These are phyloP conservation scores for Mellilla xanthometata DNA, from an alignment of 2,888 invertebrate species.

Conservation along the genomic window DNA sequence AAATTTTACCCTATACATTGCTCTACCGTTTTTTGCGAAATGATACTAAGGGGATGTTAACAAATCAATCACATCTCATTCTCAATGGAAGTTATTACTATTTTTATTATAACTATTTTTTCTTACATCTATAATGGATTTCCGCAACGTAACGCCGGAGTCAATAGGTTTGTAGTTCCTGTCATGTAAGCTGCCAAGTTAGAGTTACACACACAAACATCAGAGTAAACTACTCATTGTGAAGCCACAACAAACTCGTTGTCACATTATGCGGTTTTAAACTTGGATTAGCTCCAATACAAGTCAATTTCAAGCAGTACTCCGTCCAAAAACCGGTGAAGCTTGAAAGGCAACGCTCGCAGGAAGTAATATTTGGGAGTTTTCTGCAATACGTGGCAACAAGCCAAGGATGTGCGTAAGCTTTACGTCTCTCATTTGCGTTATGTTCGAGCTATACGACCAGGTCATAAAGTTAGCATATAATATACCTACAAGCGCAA, in stretches of 20 bases:
- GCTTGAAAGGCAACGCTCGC: conserved; percentile 32
- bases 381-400: conserved; percentile 55
- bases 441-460: conserved; percentile 6
- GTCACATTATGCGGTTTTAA: conserved; percentile 20
- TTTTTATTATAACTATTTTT: no score
- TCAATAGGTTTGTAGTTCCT: no score
- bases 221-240: no score
- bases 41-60: no score
- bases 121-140: no score
- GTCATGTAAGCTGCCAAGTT: no score
- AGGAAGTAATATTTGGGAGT: conserved; percentile 59
- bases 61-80: no score
- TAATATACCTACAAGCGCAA: conserved; percentile 2
- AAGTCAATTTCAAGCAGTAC: conserved; percentile 28
- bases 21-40: no score
- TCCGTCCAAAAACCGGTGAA: conserved; percentile 29
- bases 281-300: conserved; percentile 36
- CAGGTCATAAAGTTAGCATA: conserved; percentile 11
- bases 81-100: no score
- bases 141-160: no score
- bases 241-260: background rate
- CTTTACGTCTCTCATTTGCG: conserved; percentile 16
- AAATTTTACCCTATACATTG: no score
- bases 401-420: conserved; percentile 48
- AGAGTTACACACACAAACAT: no score